A percentile compares a stretch with the other conserved stretches of the same genome.
phyloP scores from a whole-genome alignment of 2,797 vertebrate genomes.

The Onychomys arenicola region DNA sequence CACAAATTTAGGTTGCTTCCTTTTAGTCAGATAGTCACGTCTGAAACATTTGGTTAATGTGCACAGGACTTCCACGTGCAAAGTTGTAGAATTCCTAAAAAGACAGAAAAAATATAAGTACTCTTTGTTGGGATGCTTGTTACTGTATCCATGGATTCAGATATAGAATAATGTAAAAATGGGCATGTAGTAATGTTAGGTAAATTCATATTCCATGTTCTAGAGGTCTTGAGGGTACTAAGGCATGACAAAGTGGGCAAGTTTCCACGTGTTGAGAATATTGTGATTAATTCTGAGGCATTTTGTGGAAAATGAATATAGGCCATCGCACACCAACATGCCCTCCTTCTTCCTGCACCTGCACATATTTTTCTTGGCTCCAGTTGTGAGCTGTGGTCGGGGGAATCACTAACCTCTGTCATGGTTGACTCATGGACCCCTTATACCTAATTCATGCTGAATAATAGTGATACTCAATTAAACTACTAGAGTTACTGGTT shows the following conservation, averaged over 20 bases:
- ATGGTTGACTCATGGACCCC: neutral
- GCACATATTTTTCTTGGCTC: neutral
- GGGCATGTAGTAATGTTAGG: neutral
- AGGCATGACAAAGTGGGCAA: neutral
- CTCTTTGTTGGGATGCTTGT: neutral
- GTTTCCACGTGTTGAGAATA: neutral
- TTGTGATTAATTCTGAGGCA: neutral
- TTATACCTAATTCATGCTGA: neutral
- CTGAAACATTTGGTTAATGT: constrained; percentile 50
- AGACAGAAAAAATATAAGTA: neutral
- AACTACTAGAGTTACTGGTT: neutral
- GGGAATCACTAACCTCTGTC: neutral
- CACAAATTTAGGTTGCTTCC: constrained; percentile 14
- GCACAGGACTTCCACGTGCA: neutral
- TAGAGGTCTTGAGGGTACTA: neutral
- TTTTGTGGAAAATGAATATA: neutral
- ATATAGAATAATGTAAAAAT: neutral
- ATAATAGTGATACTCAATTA: neutral
- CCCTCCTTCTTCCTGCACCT: neutral
- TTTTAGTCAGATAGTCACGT: constrained; percentile 2
- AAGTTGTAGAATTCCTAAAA: neutral
- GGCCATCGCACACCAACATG: neutral
- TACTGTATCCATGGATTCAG: neutral
- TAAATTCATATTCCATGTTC: neutral
- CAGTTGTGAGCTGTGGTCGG: neutral